Evolutionary conservation across 2,888 invertebrate genomes (phyloP).

Genomic region (Schizotus pectinicornis): DNA sequence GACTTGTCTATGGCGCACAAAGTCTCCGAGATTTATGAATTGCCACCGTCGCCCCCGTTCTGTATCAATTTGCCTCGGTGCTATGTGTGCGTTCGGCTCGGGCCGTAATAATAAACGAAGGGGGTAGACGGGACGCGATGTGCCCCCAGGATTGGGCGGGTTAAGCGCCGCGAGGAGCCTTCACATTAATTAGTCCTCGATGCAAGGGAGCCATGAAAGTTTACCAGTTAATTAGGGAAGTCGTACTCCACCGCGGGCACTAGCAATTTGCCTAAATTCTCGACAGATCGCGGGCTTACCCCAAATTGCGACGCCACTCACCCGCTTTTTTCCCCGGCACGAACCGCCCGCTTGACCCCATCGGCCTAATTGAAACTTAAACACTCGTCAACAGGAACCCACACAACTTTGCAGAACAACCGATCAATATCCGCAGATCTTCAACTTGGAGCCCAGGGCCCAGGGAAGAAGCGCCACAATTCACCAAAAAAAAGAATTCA

Average conservation of each 20-base stretch:
- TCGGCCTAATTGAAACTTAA: too few species aligned
- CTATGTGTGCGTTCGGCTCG: conserved; percentile 28
- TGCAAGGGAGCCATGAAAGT: conserved; percentile 59
- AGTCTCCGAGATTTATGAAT: conserved; percentile 54
- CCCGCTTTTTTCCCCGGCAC: conserved; percentile 2
- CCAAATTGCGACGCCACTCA: conserved; percentile 1
- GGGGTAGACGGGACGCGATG: conserved; percentile 27
- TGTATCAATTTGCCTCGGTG: conserved; percentile 48
- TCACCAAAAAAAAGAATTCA: too few species aligned
- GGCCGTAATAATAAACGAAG: conserved; percentile 22
- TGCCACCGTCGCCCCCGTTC: conserved; percentile 41
- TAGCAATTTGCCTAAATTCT: conserved; percentile 52
- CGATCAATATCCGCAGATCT: too few species aligned
- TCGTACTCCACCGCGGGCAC: conserved; percentile 51
- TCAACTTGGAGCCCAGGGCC: too few species aligned
- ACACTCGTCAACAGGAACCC: too few species aligned
- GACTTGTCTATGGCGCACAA: conserved; percentile 38
- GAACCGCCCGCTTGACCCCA: too few species aligned
- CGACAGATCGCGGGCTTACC: conserved; percentile 31
- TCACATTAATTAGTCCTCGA: conserved; percentile 59
- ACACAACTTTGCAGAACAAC: too few species aligned
- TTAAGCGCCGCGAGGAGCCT: conserved; percentile 48
- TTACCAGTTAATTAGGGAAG: conserved; percentile 61
- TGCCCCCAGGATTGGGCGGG: conserved; percentile 38
- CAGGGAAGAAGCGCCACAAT: too few species aligned